Percentiles rank a stretch among this genome's conserved stretches.
phyloP scores from a whole-genome alignment of 2,888 invertebrate species.

The Aleiodes leptofemur region DNA sequence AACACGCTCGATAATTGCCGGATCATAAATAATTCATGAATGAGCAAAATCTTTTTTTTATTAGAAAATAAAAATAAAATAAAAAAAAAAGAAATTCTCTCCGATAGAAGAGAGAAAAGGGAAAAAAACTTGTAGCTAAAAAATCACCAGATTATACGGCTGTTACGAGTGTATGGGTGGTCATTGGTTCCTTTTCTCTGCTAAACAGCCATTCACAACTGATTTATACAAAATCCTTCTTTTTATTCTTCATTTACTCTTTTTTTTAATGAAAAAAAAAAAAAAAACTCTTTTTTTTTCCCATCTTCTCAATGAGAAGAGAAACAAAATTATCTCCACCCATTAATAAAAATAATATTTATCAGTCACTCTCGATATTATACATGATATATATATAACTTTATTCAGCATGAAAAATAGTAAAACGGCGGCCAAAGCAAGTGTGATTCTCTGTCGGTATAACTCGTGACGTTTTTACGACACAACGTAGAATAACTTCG shows the following conservation, averaged over 20 bases:
- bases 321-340: not conserved
- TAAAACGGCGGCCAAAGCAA: conserved; percentile 24
- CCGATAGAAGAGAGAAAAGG: not conserved
- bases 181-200: conserved; percentile 19
- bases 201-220: conserved; percentile 4
- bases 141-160: conserved; percentile 34
- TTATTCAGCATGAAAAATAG: conserved; percentile 24
- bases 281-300: not conserved
- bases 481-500: conserved; percentile 34
- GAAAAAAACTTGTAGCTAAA: not conserved
- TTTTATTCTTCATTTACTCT: not conserved
- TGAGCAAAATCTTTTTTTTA: conserved; percentile 14
- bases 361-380: conserved; percentile 26
- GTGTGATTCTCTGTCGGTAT: conserved; percentile 42
- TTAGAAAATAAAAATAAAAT: too few relatives aligned
- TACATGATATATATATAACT: conserved; percentile 24
- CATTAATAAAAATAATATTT: conserved; percentile 21
- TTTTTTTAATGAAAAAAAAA: too few relatives aligned
- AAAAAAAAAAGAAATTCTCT: conserved; percentile 19
- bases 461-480: conserved; percentile 42
- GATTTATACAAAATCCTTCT: conserved; percentile 1
- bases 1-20: conserved; percentile 53
- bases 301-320: not conserved
- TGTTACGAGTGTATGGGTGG: conserved; percentile 33
- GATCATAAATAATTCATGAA: conserved; percentile 55